These are phyloP conservation scores for Ceratina australensis DNA, from an alignment of 1,140 invertebrate genomes.

Conservation along the genomic window DNA sequence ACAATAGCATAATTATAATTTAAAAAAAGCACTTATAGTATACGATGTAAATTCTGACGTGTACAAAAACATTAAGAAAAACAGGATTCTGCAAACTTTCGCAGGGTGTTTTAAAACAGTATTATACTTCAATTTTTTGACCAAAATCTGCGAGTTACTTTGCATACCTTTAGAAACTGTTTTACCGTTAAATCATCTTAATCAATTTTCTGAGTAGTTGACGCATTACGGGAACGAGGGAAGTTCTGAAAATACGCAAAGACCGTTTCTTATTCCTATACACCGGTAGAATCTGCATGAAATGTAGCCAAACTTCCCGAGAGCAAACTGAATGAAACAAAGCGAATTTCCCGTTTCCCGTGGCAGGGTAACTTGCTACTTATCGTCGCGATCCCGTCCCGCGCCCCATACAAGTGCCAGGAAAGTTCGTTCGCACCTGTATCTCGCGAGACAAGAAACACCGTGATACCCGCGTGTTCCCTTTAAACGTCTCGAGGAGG, in stretches of 20 bases:
- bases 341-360: background rate
- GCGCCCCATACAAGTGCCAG: slow-evolving; percentile 1
- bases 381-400: background rate
- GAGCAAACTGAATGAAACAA: background rate
- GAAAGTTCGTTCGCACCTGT: slow-evolving; percentile 1
- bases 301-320: background rate
- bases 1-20: no score
- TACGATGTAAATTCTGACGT: no score
- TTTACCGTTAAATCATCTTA: no score
- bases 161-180: no score
- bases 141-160: no score
- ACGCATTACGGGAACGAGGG: background rate
- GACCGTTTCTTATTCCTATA: background rate
- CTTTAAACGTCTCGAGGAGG: background rate
- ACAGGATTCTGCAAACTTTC: no score
- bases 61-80: no score
- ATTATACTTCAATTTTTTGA: no score
- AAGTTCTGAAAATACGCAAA: background rate
- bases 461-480: background rate
- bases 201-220: no score
- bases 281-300: background rate
- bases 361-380: background rate
- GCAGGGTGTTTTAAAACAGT: no score
- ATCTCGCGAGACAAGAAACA: slow-evolving; percentile 1
- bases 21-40: no score